Percentiles rank a stretch among this genome's conserved stretches.
These are phyloP conservation scores for Tricholaema leucomelas DNA, from an alignment of 2,113 vertebrate species.

Conservation along the genomic window DNA sequence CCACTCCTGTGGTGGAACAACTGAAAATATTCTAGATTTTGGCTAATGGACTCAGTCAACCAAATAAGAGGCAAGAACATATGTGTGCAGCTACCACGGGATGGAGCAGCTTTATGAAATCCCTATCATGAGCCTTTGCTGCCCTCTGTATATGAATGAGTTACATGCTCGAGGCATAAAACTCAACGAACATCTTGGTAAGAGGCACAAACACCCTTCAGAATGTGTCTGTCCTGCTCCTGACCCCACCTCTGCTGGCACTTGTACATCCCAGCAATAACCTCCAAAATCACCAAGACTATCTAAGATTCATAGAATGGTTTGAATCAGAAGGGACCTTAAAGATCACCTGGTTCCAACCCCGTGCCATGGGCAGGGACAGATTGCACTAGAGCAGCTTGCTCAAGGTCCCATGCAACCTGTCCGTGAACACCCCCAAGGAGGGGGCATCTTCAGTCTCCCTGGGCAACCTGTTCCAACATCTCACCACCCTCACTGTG, in stretches of 20 bases:
- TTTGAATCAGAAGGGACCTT: no score
- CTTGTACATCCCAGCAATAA: background rate
- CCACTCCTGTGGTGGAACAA: background rate
- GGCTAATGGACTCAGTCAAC: background rate
- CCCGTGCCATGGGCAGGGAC: no score
- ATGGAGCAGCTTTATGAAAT: background rate
- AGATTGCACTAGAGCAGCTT: no score
- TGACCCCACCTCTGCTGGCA: background rate
- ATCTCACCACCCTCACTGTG: no score
- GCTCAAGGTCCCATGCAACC: no score
- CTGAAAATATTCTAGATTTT: background rate
- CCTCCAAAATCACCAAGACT: background rate
- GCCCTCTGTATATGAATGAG: conserved; percentile 30
- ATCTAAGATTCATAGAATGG: no score
- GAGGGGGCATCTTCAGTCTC: no score
- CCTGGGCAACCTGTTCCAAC: no score
- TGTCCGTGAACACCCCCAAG: no score
- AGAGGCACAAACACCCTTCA: background rate
- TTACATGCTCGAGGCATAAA: background rate
- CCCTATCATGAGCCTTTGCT: conserved; percentile 21
- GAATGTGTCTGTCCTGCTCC: background rate
- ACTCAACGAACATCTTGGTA: background rate
- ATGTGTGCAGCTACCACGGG: background rate
- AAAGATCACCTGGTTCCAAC: no score
- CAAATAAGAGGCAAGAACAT: background rate